Evolutionary conservation across 2,888 invertebrate genomes (phyloP).

Genomic region (Calameuta idolon): DNA sequence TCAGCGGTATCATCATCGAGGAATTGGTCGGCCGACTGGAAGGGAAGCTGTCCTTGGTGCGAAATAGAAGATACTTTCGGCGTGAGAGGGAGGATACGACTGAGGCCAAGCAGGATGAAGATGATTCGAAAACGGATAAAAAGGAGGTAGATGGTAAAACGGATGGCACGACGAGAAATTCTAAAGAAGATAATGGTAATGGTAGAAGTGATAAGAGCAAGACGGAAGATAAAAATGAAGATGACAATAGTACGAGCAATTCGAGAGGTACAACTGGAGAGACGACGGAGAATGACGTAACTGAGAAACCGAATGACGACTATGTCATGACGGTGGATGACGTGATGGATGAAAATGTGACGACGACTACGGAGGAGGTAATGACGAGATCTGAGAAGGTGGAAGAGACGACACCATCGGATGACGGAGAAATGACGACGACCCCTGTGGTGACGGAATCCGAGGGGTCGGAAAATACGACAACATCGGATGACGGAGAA

Average conservation of each 20-base stretch:
- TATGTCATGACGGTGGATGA: not conserved
- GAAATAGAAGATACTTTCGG: not conserved
- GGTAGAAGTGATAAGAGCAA: not conserved
- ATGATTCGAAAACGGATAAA: not conserved
- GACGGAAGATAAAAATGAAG: slow-evolving; percentile 4
- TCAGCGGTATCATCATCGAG: not conserved
- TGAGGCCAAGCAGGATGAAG: not conserved
- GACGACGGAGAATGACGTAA: not conserved
- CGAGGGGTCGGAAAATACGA: not conserved
- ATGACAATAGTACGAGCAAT: slow-evolving; percentile 15
- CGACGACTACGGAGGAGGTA: not conserved
- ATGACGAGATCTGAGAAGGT: not conserved
- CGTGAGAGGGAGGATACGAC: not conserved
- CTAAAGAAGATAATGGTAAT: not conserved
- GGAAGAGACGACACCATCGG: not conserved
- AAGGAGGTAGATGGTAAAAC: not conserved
- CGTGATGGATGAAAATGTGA: not conserved
- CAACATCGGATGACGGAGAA: not conserved
- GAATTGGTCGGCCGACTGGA: not conserved
- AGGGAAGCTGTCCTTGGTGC: not conserved
- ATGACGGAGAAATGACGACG: not conserved
- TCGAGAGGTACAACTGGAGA: not conserved
- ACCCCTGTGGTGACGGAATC: not conserved
- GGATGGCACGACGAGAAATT: not conserved
- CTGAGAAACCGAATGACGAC: no score